Evolutionary conservation across 1,140 invertebrate species (phyloP).

Genomic region (Drosophila suzukii): DNA sequence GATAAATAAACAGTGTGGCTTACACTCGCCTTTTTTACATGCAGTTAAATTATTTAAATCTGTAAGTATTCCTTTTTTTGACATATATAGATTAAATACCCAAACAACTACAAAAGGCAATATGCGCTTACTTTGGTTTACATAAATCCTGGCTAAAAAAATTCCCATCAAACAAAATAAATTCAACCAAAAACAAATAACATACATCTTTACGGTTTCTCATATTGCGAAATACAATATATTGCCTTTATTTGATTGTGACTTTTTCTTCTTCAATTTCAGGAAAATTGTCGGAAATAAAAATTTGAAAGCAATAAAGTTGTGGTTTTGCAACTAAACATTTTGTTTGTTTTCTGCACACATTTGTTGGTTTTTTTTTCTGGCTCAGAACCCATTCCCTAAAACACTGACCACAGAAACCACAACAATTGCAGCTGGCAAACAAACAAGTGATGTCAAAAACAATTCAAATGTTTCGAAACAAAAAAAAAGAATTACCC

Average conservation of each 20-base stretch:
- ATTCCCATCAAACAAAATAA: not conserved
- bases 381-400: slow-evolving; percentile 11
- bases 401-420: slow-evolving; percentile 52
- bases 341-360: not conserved
- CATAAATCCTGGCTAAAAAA: not conserved
- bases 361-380: slow-evolving; percentile 10
- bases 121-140: not conserved
- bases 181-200: not conserved
- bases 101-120: not conserved
- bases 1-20: too few relatives aligned
- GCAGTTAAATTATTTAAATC: too few relatives aligned
- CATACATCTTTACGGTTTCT: not conserved
- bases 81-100: too few relatives aligned
- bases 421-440: slow-evolving; percentile 50
- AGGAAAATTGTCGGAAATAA: not conserved
- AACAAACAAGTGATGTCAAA: slow-evolving; percentile 28
- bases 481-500: slow-evolving; percentile 28
- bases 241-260: not conserved
- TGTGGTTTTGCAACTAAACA: slow-evolving; percentile 2
- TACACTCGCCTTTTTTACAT: too few relatives aligned
- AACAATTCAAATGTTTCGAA: slow-evolving; percentile 15
- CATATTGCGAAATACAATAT: not conserved
- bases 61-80: too few relatives aligned
- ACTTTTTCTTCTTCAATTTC: not conserved
- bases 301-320: slow-evolving; percentile 13